Evolutionary conservation across 2,113 vertebrate genomes (phyloP).

Genomic region (Nibea coibor): DNA sequence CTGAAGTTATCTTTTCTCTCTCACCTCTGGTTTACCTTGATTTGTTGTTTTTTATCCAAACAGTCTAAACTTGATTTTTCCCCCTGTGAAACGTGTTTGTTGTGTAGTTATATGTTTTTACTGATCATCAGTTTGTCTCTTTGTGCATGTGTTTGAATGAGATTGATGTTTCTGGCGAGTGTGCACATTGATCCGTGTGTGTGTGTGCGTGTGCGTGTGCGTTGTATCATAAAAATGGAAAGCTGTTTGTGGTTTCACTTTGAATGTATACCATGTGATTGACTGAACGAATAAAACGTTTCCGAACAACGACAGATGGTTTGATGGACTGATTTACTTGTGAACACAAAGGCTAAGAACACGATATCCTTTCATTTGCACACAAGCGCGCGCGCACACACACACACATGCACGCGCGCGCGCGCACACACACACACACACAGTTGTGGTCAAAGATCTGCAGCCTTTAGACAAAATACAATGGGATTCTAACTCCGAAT

Average conservation of each 20-base stretch:
- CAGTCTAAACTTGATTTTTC: background rate
- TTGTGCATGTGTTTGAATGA: constrained; percentile 31
- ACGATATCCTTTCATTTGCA: constrained; percentile 8
- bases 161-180: background rate
- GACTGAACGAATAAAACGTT: constrained; percentile 53
- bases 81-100: background rate
- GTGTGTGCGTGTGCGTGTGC: constrained; percentile 28
- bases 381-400: background rate
- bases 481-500: no score
- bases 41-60: background rate
- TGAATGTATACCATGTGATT: constrained; percentile 26
- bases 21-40: background rate
- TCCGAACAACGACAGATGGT: constrained; percentile 48
- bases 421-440: no score
- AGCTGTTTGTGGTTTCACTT: constrained; percentile 41
- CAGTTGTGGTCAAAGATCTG: no score
- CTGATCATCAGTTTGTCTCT: constrained; percentile 3
- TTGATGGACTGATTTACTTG: constrained; percentile 5
- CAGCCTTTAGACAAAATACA: no score
- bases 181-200: background rate
- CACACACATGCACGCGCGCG: no score
- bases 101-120: constrained; percentile 41
- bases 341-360: background rate
- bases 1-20: background rate
- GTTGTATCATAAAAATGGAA: constrained; percentile 21